phyloP scores from a whole-genome alignment of 2,113 vertebrate genomes.

The Osmerus mordax region DNA sequence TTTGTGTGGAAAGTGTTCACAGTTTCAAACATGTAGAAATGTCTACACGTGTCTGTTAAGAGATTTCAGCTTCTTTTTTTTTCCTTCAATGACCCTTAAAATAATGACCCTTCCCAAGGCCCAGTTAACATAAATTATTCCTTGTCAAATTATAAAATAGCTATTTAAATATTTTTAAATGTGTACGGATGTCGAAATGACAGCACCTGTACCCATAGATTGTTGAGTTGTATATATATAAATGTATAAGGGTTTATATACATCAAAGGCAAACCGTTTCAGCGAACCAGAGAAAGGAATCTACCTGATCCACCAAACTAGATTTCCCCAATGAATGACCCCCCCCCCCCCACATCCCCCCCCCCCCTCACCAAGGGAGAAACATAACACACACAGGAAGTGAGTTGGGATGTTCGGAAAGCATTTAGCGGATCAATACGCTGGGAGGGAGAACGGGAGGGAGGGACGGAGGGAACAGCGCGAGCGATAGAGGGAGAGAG shows the following conservation, averaged over 20 bases:
- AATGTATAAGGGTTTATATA: too few relatives aligned
- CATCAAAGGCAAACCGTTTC: too few relatives aligned
- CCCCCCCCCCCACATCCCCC: constrained; percentile 31
- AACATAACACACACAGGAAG: constrained; percentile 77
- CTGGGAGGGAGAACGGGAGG: constrained; percentile 58
- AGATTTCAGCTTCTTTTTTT: too few relatives aligned
- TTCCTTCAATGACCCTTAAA: too few relatives aligned
- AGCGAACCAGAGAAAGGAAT: constrained; percentile 42
- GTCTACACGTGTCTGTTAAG: too few relatives aligned
- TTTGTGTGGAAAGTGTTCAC: constrained; percentile 18
- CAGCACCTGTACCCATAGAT: too few relatives aligned
- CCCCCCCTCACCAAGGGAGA: constrained; percentile 61
- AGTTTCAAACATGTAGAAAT: background rate
- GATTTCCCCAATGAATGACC: constrained; percentile 68
- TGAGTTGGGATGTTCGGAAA: constrained; percentile 72
- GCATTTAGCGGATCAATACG: constrained; percentile 71
- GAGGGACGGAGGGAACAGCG: constrained; percentile 17
- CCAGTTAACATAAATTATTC: too few relatives aligned
- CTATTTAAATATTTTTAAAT: too few relatives aligned
- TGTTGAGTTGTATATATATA: too few relatives aligned
- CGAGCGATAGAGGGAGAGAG: constrained; percentile 12
- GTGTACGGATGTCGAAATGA: too few relatives aligned
- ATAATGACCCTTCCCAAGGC: too few relatives aligned
- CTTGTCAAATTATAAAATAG: too few relatives aligned
- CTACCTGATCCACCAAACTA: constrained; percentile 54